phyloP scores from a whole-genome alignment of 2,113 vertebrate genomes.

The Dicaeum eximium region DNA sequence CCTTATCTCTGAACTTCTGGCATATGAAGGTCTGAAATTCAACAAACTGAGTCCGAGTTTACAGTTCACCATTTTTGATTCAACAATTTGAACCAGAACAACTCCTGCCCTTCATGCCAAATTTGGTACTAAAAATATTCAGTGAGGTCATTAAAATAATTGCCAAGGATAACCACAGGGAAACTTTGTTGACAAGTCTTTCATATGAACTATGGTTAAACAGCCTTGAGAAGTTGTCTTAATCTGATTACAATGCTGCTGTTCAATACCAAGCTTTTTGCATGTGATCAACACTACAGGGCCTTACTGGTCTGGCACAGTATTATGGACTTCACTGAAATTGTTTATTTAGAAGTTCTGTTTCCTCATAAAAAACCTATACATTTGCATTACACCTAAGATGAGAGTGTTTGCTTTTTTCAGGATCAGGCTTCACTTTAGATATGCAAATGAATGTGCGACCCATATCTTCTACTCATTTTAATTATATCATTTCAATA shows the following conservation, averaged over 20 bases:
- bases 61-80: not conserved
- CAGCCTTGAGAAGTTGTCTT: not conserved
- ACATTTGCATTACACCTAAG: not conserved
- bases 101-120: not conserved
- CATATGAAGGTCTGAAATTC: not conserved
- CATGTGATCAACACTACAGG: not conserved
- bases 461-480: not conserved
- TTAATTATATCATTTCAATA: constrained; percentile 3
- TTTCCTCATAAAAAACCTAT: not conserved
- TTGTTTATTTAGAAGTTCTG: not conserved
- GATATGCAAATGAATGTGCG: not conserved
- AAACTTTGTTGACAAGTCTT: not conserved
- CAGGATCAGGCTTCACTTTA: not conserved
- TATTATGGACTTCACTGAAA: not conserved
- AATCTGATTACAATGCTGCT: not conserved
- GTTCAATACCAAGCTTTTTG: not conserved
- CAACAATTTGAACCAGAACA: not conserved
- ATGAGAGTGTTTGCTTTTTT: not conserved
- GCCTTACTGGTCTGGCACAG: not conserved
- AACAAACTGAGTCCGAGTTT: not conserved
- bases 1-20: not conserved
- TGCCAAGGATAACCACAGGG: not conserved
- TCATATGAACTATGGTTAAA: not conserved
- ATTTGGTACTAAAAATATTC: not conserved
- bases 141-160: not conserved